phyloP scores from a whole-genome alignment of 2,797 vertebrate species.

The Halcyon badia region DNA sequence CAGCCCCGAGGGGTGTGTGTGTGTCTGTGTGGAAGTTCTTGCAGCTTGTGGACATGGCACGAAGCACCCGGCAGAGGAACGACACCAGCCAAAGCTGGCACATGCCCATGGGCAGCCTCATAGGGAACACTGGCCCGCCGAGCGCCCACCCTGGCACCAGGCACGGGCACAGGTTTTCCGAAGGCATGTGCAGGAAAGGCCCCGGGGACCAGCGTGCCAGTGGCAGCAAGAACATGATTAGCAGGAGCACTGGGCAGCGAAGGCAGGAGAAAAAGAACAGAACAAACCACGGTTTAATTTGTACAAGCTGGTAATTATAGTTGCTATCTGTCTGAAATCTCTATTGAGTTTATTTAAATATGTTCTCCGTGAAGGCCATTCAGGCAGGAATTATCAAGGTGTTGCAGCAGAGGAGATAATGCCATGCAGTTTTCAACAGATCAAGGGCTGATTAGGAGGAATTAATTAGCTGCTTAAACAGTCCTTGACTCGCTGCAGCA shows the following conservation, averaged over 20 bases:
- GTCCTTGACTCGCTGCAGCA: constrained; percentile 67
- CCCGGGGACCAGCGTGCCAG: constrained; percentile 24
- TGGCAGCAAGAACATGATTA: constrained; percentile 55
- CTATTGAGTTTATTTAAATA: constrained; percentile 79
- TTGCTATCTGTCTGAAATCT: constrained; percentile 73
- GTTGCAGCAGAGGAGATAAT: constrained; percentile 74
- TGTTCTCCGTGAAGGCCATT: constrained; percentile 70
- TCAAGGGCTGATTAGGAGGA: constrained; percentile 74
- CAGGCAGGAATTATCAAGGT: constrained; percentile 73
- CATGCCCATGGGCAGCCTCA: not conserved
- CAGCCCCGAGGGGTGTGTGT: accelerated
- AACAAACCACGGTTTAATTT: constrained; percentile 78
- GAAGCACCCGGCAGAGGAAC: not conserved
- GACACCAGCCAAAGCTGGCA: not conserved
- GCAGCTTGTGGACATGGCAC: not conserved
- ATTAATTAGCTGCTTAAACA: constrained; percentile 78
- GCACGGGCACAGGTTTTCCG: not conserved
- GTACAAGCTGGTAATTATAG: constrained; percentile 79
- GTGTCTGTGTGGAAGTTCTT: not conserved
- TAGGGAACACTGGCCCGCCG: accelerated
- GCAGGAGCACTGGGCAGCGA: constrained; percentile 62
- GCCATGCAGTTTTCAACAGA: constrained; percentile 63
- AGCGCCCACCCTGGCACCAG: not conserved
- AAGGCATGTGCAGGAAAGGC: constrained; percentile 38
- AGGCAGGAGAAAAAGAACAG: constrained; percentile 53